phyloP scores from a whole-genome alignment of 2,888 invertebrate genomes.

The Dicyrtoma fusca region DNA sequence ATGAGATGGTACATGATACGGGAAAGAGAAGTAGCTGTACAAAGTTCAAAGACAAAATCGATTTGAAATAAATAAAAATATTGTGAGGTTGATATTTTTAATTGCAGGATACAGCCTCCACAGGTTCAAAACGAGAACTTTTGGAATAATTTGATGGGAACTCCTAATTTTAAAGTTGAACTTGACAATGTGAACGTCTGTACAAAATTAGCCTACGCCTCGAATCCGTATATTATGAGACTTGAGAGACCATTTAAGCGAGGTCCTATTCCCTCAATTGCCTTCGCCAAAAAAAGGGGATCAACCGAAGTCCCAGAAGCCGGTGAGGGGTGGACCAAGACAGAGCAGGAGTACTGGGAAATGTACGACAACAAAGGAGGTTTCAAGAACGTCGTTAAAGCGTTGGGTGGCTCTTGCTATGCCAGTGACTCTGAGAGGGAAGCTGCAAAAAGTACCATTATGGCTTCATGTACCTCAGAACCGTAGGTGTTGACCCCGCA shows the following conservation, averaged over 20 bases:
- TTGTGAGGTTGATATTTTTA: not conserved
- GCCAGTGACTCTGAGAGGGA: not conserved
- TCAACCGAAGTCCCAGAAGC: not conserved
- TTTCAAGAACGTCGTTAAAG: not conserved
- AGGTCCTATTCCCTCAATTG: too few relatives aligned
- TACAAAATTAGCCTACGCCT: conserved; percentile 7
- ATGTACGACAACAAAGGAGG: conserved; percentile 6
- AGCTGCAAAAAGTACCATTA: not conserved
- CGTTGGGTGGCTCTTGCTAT: conserved; percentile 14
- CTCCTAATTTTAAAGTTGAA: not conserved
- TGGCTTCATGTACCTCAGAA: not conserved
- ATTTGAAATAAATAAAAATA: not conserved
- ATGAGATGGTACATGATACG: conserved; percentile 20
- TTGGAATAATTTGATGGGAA: conserved; percentile 32
- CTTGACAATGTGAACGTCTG: conserved; percentile 12
- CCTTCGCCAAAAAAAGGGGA: too few relatives aligned
- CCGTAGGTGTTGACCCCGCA: too few relatives aligned
- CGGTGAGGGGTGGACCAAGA: not conserved
- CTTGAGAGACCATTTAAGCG: conserved; percentile 22
- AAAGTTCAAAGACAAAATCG: not conserved
- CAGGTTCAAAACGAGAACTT: not conserved
- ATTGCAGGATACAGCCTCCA: conserved; percentile 9
- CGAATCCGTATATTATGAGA: not conserved
- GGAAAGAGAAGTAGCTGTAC: not conserved
- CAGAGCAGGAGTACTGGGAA: conserved; percentile 10